These are phyloP conservation scores for Enteromius fasciolatus DNA, from an alignment of 2,797 vertebrate genomes.

Conservation along the genomic window DNA sequence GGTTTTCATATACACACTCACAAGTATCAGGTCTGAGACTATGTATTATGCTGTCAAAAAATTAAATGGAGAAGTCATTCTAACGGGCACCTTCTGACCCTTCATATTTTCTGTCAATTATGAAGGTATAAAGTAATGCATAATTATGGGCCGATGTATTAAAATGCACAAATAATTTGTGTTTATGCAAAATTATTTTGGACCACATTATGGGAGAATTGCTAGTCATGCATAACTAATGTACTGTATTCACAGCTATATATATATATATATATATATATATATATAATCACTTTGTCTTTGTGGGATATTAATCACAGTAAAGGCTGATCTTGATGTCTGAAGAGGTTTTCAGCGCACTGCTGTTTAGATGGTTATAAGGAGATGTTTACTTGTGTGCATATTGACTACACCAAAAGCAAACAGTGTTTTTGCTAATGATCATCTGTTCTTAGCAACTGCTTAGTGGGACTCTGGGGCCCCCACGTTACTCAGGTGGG, in stretches of 20 bases:
- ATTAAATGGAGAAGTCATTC: constrained; percentile 99
- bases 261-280: constrained; percentile 5
- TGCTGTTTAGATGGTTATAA: constrained; percentile 35
- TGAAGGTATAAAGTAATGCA: constrained; percentile 97
- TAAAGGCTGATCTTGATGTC: constrained; percentile 19
- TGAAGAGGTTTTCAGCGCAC: constrained; percentile 17
- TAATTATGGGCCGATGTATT: constrained; percentile 97
- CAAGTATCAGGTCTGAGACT: constrained; percentile 83
- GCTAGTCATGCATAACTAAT: constrained; percentile 78
- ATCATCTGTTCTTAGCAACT: constrained; percentile 78
- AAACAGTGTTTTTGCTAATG: constrained; percentile 84
- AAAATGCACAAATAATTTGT: constrained; percentile 98
- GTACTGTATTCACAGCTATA: constrained; percentile 49
- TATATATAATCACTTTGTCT: neutral
- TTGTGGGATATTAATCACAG: constrained; percentile 47
- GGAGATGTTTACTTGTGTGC: constrained; percentile 67
- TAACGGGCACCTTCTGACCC: constrained; percentile 97
- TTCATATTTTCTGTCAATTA: constrained; percentile 99
- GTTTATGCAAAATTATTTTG: constrained; percentile 81
- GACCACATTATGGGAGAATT: constrained; percentile 74
- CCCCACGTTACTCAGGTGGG: constrained; percentile 82
- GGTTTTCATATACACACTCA: constrained; percentile 78
- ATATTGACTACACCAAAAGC: constrained; percentile 67
- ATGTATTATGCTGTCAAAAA: constrained; percentile 93
- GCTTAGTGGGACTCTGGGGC: constrained; percentile 77